Percentiles rank a stretch among this genome's conserved stretches.
Evolutionary conservation across 2,113 vertebrate species (phyloP).

Genomic region (Silurus glanis): DNA sequence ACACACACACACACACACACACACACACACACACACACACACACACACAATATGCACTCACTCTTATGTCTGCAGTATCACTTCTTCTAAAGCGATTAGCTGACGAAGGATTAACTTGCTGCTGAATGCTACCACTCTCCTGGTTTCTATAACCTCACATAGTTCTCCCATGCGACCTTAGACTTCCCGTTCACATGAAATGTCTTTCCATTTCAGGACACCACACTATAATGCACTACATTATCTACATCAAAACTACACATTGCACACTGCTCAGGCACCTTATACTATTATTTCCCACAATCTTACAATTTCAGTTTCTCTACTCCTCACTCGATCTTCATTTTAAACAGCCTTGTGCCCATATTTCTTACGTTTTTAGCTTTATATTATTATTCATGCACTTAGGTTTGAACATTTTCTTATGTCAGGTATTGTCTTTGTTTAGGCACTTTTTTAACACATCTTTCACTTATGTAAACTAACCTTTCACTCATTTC

Average conservation of each 20-base stretch:
- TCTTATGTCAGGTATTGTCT: not conserved
- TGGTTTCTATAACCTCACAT: not conserved
- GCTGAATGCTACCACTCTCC: not conserved
- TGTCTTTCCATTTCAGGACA: not conserved
- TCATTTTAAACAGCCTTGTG: not conserved
- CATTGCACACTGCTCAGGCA: not conserved
- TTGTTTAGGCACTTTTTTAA: not conserved
- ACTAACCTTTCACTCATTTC: not conserved
- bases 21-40: constrained; percentile 18
- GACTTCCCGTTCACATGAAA: not conserved
- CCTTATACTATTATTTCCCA: not conserved
- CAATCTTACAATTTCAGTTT: not conserved
- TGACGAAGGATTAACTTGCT: constrained; percentile 8
- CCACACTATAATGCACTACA: not conserved
- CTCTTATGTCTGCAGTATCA: not conserved
- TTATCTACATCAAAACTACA: not conserved
- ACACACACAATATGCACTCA: not conserved
- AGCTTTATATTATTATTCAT: not conserved
- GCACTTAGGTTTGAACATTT: not conserved
- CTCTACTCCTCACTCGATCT: not conserved
- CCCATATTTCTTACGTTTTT: not conserved
- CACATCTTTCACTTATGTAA: not conserved
- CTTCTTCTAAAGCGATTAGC: not conserved
- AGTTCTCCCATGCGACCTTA: not conserved
- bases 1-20: constrained; percentile 5